Evolutionary conservation across 2,113 vertebrate genomes (phyloP).

Genomic region (Brachypodius melanocephalos): DNA sequence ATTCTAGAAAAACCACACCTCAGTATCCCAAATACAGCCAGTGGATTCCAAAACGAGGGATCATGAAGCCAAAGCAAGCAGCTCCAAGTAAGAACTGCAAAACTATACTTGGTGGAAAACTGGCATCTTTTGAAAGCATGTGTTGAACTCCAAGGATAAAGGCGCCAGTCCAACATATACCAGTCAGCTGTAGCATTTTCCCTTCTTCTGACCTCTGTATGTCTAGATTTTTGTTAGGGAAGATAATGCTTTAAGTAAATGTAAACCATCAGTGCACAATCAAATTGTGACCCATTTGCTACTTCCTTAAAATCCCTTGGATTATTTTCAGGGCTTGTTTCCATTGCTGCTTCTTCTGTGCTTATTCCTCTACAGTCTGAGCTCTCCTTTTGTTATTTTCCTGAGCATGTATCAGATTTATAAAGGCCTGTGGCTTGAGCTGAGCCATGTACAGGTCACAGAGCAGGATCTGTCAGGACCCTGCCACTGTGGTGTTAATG

Average conservation of each 20-base stretch:
- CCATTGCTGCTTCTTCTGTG: not conserved
- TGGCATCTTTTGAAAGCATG: conserved; percentile 66
- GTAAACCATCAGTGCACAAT: not conserved
- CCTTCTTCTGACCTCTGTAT: conserved; percentile 24
- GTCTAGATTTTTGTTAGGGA: conserved; percentile 49
- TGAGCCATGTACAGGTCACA: not conserved
- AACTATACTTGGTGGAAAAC: conserved; percentile 62
- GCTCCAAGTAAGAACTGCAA: conserved; percentile 78
- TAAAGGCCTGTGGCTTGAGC: not conserved
- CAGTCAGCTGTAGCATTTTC: conserved; percentile 48
- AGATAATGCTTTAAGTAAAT: conserved; percentile 28
- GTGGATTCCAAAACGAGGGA: conserved; percentile 64
- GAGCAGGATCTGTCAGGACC: not conserved
- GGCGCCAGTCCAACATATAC: conserved; percentile 27
- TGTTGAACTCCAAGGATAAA: conserved; percentile 54
- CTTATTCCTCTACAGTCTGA: not conserved
- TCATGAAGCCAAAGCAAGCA: conserved; percentile 73
- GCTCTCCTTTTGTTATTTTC: not conserved
- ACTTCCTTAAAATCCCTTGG: conserved; percentile 25
- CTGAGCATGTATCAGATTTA: not conserved
- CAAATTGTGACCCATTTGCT: not conserved
- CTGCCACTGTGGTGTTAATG: not conserved
- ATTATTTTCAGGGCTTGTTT: conserved; percentile 24
- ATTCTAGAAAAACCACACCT: conserved; percentile 70
- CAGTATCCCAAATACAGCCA: conserved; percentile 49